Evolutionary conservation across 2,113 vertebrate genomes (phyloP).

Genomic region (Indicator indicator): DNA sequence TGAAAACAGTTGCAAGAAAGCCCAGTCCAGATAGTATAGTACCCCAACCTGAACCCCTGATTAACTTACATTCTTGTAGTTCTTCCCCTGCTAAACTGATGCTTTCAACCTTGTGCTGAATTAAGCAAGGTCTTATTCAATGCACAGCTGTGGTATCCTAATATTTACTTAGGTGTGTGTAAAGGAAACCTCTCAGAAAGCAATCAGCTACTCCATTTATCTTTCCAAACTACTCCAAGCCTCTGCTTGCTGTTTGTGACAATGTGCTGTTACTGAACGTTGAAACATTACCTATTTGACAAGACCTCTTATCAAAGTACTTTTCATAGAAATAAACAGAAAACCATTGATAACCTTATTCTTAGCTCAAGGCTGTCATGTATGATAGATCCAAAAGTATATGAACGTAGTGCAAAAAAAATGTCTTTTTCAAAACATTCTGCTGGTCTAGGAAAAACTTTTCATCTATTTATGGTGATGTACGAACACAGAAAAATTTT

Average conservation of each 20-base stretch:
- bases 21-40: not conserved
- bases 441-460: not conserved
- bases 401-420: not conserved
- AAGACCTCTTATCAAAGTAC: slow-evolving; percentile 51
- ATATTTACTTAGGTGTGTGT: slow-evolving; percentile 34
- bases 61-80: not conserved
- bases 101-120: slow-evolving; percentile 18
- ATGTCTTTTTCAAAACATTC: not conserved
- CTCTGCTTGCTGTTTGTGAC: slow-evolving; percentile 12
- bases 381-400: not conserved
- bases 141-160: slow-evolving; percentile 19
- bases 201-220: slow-evolving; percentile 49
- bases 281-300: slow-evolving; percentile 56
- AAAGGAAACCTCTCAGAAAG: slow-evolving; percentile 45
- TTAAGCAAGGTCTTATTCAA: slow-evolving; percentile 37
- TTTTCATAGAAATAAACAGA: slow-evolving; percentile 48
- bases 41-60: not conserved
- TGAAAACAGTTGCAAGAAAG: not conserved
- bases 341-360: slow-evolving; percentile 51
- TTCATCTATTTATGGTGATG: not conserved
- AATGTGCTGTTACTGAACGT: not conserved
- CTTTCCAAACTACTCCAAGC: slow-evolving; percentile 35
- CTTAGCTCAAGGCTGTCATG: slow-evolving; percentile 33
- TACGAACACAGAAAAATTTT: not conserved
- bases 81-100: not conserved